Evolutionary conservation across 2,888 invertebrate species (phyloP).

Genomic region (Ryuthela nishihirai): DNA sequence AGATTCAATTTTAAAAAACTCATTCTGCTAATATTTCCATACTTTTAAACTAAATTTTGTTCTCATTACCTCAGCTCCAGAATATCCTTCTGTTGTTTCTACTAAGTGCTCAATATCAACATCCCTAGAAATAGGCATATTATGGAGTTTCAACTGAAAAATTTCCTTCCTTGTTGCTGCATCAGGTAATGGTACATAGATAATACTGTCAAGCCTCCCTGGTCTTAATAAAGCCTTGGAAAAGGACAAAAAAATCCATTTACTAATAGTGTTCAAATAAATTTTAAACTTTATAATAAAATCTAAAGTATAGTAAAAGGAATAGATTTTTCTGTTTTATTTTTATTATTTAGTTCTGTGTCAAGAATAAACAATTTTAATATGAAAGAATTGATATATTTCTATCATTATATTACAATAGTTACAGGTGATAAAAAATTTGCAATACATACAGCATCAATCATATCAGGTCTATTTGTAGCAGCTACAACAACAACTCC

Average conservation of each 20-base stretch:
- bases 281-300: background rate
- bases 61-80: constrained; percentile 74
- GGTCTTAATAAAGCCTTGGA: constrained; percentile 32
- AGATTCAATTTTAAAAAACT: background rate
- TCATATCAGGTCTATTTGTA: constrained; percentile 92
- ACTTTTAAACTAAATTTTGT: background rate
- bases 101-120: constrained; percentile 66
- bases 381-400: background rate
- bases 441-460: constrained; percentile 68
- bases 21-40: background rate
- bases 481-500: constrained; percentile 91
- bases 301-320: background rate
- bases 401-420: background rate
- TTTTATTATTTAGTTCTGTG: background rate
- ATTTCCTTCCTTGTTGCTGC: constrained; percentile 73
- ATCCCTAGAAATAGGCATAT: constrained; percentile 65
- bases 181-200: constrained; percentile 71
- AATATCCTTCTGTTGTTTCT: constrained; percentile 69
- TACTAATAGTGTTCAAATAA: too few species aligned
- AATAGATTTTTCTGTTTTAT: background rate
- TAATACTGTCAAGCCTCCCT: constrained; percentile 32
- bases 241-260: too few species aligned
- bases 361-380: background rate
- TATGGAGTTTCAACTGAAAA: constrained; percentile 67
- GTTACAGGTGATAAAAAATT: too few species aligned